These are phyloP conservation scores for Crypturellus tataupa DNA, from an alignment of 2,797 vertebrate genomes.

Conservation along the genomic window DNA sequence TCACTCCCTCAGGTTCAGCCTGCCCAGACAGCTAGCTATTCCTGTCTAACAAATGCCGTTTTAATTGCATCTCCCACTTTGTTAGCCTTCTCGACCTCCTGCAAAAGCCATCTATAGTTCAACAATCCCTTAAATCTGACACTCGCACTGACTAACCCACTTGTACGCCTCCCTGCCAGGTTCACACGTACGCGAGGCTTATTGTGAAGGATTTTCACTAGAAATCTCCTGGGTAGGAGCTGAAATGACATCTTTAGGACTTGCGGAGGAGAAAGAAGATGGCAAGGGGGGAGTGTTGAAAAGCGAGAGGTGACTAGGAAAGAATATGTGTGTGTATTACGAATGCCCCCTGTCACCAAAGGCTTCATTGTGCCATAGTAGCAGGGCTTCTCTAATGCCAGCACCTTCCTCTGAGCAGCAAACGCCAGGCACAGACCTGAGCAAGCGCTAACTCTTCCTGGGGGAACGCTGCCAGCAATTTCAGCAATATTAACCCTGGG, in stretches of 20 bases:
- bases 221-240: background rate
- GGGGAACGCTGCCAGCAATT: constrained; percentile 59
- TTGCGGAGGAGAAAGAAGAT: background rate
- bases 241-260: constrained; percentile 49
- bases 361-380: background rate
- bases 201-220: constrained; percentile 33
- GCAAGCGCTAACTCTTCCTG: constrained; percentile 57
- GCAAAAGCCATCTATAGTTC: constrained; percentile 77
- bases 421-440: background rate
- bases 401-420: background rate
- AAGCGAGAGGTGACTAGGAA: constrained; percentile 3
- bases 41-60: constrained; percentile 69
- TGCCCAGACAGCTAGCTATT: constrained; percentile 47
- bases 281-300: background rate
- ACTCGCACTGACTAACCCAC: constrained; percentile 20
- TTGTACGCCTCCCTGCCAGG: background rate
- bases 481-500: constrained; percentile 64
- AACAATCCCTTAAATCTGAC: constrained; percentile 76
- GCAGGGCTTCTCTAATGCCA: constrained; percentile 13
- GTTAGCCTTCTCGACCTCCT: constrained; percentile 81
- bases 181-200: background rate
- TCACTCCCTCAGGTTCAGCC: constrained; percentile 44
- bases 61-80: constrained; percentile 76
- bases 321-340: background rate
- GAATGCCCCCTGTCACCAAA: background rate